Percentiles rank a stretch among this genome's conserved stretches.
Evolutionary conservation across 1,140 invertebrate species (phyloP).

Genomic region (Venustaconcha ellipsiformis): DNA sequence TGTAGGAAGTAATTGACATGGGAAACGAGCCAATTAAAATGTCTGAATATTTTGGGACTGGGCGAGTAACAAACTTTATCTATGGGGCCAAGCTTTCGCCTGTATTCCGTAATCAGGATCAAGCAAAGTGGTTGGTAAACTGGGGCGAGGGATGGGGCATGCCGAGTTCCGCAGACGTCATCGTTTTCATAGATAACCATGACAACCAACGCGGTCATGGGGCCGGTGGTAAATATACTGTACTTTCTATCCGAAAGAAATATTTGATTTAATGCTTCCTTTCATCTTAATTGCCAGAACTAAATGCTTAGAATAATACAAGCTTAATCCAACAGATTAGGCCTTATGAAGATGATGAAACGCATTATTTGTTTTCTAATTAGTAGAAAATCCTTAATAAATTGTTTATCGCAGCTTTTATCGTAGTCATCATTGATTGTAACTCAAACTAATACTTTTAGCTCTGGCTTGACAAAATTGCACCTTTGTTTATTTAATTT

Average conservation of each 20-base stretch:
- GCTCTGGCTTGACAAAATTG: too few species aligned
- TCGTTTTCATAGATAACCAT: constrained; percentile 71
- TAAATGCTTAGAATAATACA: too few species aligned
- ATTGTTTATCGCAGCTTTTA: too few species aligned
- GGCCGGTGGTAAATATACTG: constrained; percentile 58
- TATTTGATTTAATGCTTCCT: too few species aligned
- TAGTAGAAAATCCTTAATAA: too few species aligned
- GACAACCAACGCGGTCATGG: constrained; percentile 71
- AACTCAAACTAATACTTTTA: too few species aligned
- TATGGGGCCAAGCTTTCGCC: constrained; percentile 71
- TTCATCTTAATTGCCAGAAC: too few species aligned
- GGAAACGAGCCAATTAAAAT: constrained; percentile 79
- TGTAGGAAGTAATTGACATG: constrained; percentile 85
- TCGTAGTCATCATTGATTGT: too few species aligned
- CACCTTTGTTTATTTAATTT: too few species aligned
- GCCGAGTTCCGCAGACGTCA: constrained; percentile 59
- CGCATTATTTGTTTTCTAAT: too few species aligned
- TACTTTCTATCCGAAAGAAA: constrained; percentile 69
- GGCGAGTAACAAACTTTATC: constrained; percentile 75
- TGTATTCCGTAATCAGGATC: constrained; percentile 50
- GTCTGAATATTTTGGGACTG: constrained; percentile 69
- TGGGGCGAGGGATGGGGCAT: constrained; percentile 62
- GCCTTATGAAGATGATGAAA: constrained; percentile 39
- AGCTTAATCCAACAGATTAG: too few species aligned
- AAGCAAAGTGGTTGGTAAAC: constrained; percentile 57